Evolutionary conservation across 2,888 invertebrate genomes (phyloP).

Genomic region (Camptogramma bilineatum): DNA sequence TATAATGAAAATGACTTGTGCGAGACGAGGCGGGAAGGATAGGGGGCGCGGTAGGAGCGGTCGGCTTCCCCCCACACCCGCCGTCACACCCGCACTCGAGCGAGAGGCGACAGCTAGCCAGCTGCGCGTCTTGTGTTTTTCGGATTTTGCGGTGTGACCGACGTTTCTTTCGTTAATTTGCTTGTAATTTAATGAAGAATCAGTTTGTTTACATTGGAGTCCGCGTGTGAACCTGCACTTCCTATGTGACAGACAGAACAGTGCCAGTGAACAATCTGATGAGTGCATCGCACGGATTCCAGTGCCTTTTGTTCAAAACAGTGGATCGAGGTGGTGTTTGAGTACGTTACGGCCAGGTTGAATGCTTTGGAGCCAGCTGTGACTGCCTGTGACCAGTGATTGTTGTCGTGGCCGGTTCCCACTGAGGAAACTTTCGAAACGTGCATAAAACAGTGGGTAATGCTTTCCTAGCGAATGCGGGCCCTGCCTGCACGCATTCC

Average conservation of each 20-base stretch:
- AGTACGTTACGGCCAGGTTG: conserved; percentile 71
- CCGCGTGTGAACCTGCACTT: conserved; percentile 64
- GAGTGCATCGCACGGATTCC: conserved; percentile 74
- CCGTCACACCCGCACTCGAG: conserved; percentile 72
- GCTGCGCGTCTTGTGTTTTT: conserved; percentile 84
- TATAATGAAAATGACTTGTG: conserved; percentile 72
- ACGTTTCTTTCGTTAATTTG: conserved; percentile 74
- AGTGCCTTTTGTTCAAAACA: conserved; percentile 81
- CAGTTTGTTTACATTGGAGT: conserved; percentile 59
- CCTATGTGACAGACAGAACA: conserved; percentile 38
- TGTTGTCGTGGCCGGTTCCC: conserved; percentile 84
- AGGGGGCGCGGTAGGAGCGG: conserved; percentile 69
- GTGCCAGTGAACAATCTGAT: conserved; percentile 54
- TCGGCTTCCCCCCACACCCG: conserved; percentile 63
- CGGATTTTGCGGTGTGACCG: conserved; percentile 78
- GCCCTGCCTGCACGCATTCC: conserved; percentile 82
- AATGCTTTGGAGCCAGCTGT: conserved; percentile 71
- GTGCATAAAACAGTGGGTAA: conserved; percentile 83
- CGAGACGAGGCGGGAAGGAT: conserved; percentile 69
- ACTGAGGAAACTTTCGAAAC: conserved; percentile 83
- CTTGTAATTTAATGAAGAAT: conserved; percentile 64
- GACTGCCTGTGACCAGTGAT: conserved; percentile 71
- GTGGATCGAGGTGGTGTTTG: conserved; percentile 77
- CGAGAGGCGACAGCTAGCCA: conserved; percentile 77
- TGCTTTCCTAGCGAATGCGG: conserved; percentile 83